Evolutionary conservation across 2,888 invertebrate species (phyloP), one percentile per base, ranked within the genome.

Genomic region (Drosophila macrospina): DNA sequence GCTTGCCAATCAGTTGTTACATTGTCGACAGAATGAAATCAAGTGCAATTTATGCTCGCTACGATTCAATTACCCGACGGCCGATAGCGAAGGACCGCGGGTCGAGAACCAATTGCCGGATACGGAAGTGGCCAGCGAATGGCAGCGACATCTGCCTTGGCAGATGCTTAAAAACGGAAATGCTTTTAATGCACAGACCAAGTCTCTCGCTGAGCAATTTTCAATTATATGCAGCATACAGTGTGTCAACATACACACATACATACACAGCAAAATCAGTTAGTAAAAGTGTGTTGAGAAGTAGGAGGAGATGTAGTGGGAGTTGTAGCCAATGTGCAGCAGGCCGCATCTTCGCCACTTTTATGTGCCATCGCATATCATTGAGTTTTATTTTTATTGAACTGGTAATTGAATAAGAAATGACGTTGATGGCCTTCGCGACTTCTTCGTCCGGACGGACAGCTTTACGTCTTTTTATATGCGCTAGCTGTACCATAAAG

Each of bases 321-420:
- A 11, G 11, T 1, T 26, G 45, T 11, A 36, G 28, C 11, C 16
- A 20, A 32, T 24, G 50, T 50, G 51, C 65, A 50, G 13, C 51
- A 36, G 15, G 41, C 52, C 42, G 55, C 51, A 32, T 51, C 61
- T 55, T 51, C 44, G 36, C 11, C 68, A 68, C 68, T 74, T 79
- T 79, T 70, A 74, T 78, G 70, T 63, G 37, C 70, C 74, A 51
- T 65, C 74, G 79, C 74, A 84, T 78, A 65, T 80, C 86, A 74
- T 83, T 78, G 83, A 76, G 76, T 71, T 83, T 83, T 78, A 79
- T 86, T 78, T 83, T 86, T 86, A 86, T 83, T 83, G 83, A 83
- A 72, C 72, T 67, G 81, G 86, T 83, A 83, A 83, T 83, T 86
- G 83, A 86, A 83, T 83, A 80, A 83, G 79, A 72, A 80, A 83